These are phyloP conservation scores for Mesitornis unicolor DNA, from an alignment of 2,113 vertebrate genomes.

Conservation along the genomic window DNA sequence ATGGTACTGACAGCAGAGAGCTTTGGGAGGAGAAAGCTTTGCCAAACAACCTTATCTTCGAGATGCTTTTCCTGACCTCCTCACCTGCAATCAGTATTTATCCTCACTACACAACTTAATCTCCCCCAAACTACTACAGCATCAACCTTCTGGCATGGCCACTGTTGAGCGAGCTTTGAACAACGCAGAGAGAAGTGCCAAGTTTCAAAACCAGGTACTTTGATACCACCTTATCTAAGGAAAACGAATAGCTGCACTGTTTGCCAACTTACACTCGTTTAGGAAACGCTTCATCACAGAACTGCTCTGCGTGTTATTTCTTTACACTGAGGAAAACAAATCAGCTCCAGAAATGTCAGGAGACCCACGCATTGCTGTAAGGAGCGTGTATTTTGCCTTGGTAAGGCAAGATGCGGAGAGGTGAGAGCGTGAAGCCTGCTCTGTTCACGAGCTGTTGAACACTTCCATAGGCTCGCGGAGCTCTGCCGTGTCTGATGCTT, in stretches of 20 bases:
- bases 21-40: neutral
- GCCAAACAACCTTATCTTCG: neutral
- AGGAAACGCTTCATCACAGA: neutral
- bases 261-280: slow-evolving; percentile 2
- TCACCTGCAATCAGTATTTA: neutral
- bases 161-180: neutral
- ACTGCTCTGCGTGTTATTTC: neutral
- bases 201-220: neutral
- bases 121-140: neutral
- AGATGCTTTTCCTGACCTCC: neutral
- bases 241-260: neutral
- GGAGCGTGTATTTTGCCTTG: neutral
- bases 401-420: neutral
- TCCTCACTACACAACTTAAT: neutral
- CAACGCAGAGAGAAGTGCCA: neutral
- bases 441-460: neutral
- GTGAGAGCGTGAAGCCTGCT: slow-evolving; percentile 10
- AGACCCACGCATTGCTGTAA: neutral
- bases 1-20: neutral
- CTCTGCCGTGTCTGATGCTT: neutral
- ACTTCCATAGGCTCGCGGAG: neutral
- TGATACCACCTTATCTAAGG: neutral
- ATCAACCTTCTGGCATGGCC: neutral
- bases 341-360: neutral
- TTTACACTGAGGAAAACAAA: neutral